Base-by-base conservation (phyloP, 2,797 vertebrate species). In the Babyrousa celebensis region DNA sequence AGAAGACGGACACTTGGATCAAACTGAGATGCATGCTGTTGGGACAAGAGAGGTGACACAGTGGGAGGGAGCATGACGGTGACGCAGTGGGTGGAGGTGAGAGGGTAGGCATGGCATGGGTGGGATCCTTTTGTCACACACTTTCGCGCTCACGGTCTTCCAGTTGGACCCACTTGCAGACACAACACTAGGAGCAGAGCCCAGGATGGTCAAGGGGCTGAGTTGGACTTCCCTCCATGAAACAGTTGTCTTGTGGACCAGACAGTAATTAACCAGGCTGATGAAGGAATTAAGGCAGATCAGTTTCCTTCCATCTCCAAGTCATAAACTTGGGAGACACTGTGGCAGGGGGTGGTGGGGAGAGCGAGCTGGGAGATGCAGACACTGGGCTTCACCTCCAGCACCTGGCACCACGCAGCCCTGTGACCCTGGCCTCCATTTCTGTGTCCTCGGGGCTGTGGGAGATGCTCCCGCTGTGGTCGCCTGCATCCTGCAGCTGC, bases 331-430 rank as follows among this genome's bases (percentile, higher is more conserved):
- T 52, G 18, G 23, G 8, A 5, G 7, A 20, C 27, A 12, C 5
- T n/a, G 23, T 29, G 16, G 25, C 10, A 20, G 27, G 7, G 23
- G 3, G 36, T 36, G 36, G 36, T 4, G 36, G 36, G 32, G 62
- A 65, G 27, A 65, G 7, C 5, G 43, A 14, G 54, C 18, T 16
- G 12, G 14, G 6, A 23, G 11, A 12, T 14, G 18, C 2, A 0
- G 10, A n/a, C 3, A 1, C 40, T 16, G 25, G 17, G 21, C 63
- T 94, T 58, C 11, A 9, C 12, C 1, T 12, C 14, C 21, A 0
- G 25, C 6, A 6, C 6, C 25, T 14, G 27, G 48, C 7, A 2
- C 36, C 27, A 0, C 0, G 12, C 6, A 27, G 23, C 25, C 8
- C 0, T 56, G 29, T 21, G 14, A 54, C 62, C 12, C 3, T 67